Evolutionary conservation across 2,888 invertebrate species (phyloP).

Genomic region (Ditula angustiorana): DNA sequence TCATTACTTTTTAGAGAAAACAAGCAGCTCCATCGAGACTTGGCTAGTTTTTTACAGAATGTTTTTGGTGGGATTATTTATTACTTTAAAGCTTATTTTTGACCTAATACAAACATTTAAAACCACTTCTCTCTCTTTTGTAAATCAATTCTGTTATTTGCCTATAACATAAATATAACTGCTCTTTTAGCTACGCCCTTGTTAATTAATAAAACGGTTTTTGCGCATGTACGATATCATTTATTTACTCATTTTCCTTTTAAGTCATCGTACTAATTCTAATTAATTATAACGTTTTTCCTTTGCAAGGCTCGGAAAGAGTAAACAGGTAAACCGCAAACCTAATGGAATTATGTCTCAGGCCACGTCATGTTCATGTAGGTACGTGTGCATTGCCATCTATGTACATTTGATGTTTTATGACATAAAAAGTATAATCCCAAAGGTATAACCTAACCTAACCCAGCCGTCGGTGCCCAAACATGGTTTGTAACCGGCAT

Average conservation of each 20-base stretch:
- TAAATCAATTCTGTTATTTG: too few relatives aligned
- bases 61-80: too few relatives aligned
- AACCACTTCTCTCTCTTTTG: background rate
- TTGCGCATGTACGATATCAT: background rate
- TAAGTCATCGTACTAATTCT: slow-evolving; percentile 18
- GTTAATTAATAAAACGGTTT: slow-evolving; percentile 1
- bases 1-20: too few relatives aligned
- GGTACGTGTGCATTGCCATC: background rate
- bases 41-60: too few relatives aligned
- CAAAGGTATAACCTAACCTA: too few relatives aligned
- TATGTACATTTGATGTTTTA: background rate
- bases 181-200: background rate
- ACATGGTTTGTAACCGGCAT: too few relatives aligned
- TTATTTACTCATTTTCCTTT: slow-evolving; percentile 15
- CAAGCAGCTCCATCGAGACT: too few relatives aligned
- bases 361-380: slow-evolving; percentile 11
- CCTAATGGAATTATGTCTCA: background rate
- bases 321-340: slow-evolving; percentile 38
- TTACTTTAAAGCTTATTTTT: too few relatives aligned
- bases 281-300: slow-evolving; percentile 21
- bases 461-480: too few relatives aligned
- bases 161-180: background rate
- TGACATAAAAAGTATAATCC: too few relatives aligned
- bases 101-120: too few relatives aligned
- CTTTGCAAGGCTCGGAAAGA: background rate